These are phyloP conservation scores for Gastrophryne carolinensis DNA, from an alignment of 2,797 vertebrate genomes.

Conservation along the genomic window DNA sequence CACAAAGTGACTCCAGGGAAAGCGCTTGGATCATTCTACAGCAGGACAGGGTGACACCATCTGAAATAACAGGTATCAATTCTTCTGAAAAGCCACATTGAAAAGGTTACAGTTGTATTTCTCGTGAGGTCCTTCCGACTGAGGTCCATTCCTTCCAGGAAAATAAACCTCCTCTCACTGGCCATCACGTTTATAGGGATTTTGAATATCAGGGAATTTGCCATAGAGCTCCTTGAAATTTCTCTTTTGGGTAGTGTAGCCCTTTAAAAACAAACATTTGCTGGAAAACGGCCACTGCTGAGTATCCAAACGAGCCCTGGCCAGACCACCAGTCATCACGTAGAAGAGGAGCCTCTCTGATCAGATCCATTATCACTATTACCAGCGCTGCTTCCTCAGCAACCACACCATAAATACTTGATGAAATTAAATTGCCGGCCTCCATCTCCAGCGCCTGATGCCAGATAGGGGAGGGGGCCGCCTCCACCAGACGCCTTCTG, in stretches of 20 bases:
- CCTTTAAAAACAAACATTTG: background rate
- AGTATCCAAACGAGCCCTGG: background rate
- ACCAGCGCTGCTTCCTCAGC: slow-evolving; percentile 14
- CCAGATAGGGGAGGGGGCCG: background rate
- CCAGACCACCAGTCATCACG: background rate
- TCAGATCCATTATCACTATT: slow-evolving; percentile 18
- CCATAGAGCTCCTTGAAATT: too few relatives aligned
- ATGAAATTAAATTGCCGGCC: slow-evolving; percentile 19
- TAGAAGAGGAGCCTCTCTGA: background rate
- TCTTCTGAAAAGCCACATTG: background rate
- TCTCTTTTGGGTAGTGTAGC: background rate
- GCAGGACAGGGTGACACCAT: background rate
- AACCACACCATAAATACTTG: slow-evolving; percentile 40
- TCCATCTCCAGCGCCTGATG: slow-evolving; percentile 13
- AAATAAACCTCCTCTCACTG: too few relatives aligned
- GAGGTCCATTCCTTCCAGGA: too few relatives aligned
- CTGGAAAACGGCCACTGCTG: background rate
- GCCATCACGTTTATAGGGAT: too few relatives aligned
- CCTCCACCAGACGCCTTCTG: background rate
- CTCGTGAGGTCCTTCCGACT: background rate
- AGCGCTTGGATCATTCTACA: background rate
- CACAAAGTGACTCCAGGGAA: too few relatives aligned
- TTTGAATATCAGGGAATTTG: too few relatives aligned
- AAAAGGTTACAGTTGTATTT: slow-evolving; percentile 39
- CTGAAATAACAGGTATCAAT: slow-evolving; percentile 1